Conservation (phyloP, 2,797 vertebrate genomes). For the Hipposideros larvatus region DNA sequence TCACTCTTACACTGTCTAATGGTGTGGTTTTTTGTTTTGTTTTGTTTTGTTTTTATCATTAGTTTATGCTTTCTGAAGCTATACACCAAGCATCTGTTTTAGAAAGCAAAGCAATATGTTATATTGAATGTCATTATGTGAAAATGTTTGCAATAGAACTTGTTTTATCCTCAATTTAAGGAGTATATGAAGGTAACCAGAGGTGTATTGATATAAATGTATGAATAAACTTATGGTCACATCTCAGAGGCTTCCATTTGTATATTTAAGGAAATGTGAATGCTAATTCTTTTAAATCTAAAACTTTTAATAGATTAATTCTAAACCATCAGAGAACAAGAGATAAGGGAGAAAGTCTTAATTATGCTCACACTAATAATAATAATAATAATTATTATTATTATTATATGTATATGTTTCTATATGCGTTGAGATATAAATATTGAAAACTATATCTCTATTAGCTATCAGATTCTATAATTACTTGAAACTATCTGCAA, state of each 20-base stretch:
- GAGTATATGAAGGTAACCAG: not conserved
- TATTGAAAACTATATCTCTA: not conserved
- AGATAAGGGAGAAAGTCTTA: not conserved
- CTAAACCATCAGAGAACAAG: not conserved
- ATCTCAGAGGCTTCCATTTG: not conserved
- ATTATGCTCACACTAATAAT: not conserved
- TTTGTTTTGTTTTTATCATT: not conserved
- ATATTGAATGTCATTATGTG: not conserved
- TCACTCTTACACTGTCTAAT: not conserved
- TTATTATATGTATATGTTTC: not conserved
- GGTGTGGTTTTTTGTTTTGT: not conserved
- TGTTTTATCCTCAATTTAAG: not conserved
- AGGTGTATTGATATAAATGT: not conserved
- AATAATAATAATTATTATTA: not conserved
- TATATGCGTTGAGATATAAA: not conserved
- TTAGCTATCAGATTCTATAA: not conserved
- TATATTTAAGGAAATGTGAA: not conserved
- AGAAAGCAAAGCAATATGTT: not conserved
- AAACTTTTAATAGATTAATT: not conserved
- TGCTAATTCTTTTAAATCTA: not conserved
- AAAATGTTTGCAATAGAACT: not conserved
- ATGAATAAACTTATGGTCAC: not conserved
- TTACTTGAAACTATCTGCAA: not conserved
- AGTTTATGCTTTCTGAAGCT: not conserved
- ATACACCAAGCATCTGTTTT: not conserved